Conservation (phyloP, 2,113 vertebrate species). For the Amblyopsis rosae region DNA sequence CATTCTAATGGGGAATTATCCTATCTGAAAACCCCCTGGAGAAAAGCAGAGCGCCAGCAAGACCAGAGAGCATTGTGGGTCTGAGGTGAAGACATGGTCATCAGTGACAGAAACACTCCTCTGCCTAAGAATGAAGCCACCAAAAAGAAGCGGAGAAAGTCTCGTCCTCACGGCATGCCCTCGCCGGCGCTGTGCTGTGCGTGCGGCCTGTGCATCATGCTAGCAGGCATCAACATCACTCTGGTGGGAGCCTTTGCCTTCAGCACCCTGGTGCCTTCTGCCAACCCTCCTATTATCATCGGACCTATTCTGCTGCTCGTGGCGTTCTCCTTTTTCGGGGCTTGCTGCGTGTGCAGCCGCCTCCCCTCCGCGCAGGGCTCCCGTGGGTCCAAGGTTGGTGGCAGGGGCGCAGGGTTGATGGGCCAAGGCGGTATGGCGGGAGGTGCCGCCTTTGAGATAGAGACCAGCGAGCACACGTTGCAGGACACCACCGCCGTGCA, state of each 20-base stretch:
- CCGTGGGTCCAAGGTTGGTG: constrained; percentile 70
- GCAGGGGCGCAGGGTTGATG: constrained; percentile 76
- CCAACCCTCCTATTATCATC: constrained; percentile 90
- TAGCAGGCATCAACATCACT: constrained; percentile 97
- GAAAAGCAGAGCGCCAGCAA: constrained; percentile 14
- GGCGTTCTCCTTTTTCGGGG: constrained; percentile 89
- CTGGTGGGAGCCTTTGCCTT: constrained; percentile 93
- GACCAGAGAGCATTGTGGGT: background rate
- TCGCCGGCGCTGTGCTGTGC: constrained; percentile 93
- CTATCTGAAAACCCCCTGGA: constrained; percentile 18
- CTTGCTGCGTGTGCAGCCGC: constrained; percentile 90
- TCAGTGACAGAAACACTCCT: constrained; percentile 81
- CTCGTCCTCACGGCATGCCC: constrained; percentile 81
- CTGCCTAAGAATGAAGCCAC: constrained; percentile 80
- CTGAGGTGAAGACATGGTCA: constrained; percentile 69
- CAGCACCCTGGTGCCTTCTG: constrained; percentile 84
- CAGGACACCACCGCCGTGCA: constrained; percentile 95
- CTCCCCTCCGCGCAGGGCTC: constrained; percentile 76
- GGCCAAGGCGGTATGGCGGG: constrained; percentile 71
- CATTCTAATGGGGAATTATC: constrained; percentile 32
- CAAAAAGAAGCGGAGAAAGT: constrained; percentile 66
- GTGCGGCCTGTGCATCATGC: constrained; percentile 97
- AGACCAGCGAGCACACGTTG: constrained; percentile 93
- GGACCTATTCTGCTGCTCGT: constrained; percentile 88
- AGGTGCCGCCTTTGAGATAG: constrained; percentile 87